Evolutionary conservation across 2,113 vertebrate genomes (phyloP).

Genomic region (Callorhinus ursinus): DNA sequence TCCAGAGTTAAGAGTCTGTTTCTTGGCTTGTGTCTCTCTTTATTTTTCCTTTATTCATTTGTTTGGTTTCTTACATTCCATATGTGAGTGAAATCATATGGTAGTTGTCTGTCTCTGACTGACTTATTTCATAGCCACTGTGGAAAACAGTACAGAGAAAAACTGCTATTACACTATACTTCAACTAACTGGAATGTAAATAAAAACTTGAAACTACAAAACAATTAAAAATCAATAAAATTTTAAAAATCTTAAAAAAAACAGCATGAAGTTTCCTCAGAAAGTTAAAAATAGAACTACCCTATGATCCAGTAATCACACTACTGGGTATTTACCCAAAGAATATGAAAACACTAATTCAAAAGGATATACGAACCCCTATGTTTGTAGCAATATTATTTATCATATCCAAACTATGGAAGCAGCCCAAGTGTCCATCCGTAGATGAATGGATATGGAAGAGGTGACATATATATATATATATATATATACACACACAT

Average conservation of each 20-base stretch:
- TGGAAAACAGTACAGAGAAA: neutral
- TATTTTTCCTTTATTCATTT: neutral
- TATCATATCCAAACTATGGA: neutral
- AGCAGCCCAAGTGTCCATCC: neutral
- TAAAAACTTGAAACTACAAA: neutral
- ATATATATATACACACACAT: no score
- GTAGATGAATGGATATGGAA: neutral
- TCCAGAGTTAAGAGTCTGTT: neutral
- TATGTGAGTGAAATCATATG: neutral
- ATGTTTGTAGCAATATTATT: neutral
- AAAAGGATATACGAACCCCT: neutral
- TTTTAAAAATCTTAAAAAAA: neutral
- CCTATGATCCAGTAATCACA: neutral
- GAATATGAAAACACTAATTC: neutral
- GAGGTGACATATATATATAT: neutral
- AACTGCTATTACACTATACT: neutral
- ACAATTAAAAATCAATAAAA: neutral
- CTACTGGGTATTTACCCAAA: neutral
- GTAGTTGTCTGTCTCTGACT: neutral
- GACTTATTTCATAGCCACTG: neutral
- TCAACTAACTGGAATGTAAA: neutral
- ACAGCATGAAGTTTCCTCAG: neutral
- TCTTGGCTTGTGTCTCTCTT: neutral
- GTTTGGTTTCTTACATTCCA: neutral
- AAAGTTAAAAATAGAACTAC: neutral